Percentiles rank a stretch among this genome's conserved stretches.
These are phyloP conservation scores for Ameiurus melas DNA, from an alignment of 2,113 vertebrate species.

Conservation along the genomic window DNA sequence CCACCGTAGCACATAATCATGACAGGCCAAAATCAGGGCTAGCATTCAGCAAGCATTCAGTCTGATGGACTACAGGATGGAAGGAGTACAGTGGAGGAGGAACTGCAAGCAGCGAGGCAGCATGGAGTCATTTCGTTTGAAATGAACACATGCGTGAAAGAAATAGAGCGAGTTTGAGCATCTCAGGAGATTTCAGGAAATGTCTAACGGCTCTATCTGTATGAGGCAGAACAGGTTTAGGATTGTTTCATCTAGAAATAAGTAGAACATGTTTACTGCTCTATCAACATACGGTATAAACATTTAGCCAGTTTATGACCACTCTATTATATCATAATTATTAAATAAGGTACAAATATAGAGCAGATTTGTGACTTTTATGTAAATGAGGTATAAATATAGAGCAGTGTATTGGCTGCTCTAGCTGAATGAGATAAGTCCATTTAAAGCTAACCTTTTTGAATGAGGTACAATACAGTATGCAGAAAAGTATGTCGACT, in stretches of 20 bases:
- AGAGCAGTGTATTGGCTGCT: background rate
- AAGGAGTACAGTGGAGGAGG: constrained; percentile 6
- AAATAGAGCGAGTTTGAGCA: background rate
- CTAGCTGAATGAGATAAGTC: background rate
- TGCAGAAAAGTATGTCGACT: background rate
- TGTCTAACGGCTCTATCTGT: background rate
- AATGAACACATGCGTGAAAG: constrained; percentile 2
- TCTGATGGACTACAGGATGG: background rate
- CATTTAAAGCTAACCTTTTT: background rate
- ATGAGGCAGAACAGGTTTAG: background rate
- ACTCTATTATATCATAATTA: background rate
- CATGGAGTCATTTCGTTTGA: background rate
- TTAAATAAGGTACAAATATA: no score
- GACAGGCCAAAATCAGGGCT: background rate
- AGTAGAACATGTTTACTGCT: background rate
- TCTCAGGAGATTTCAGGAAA: background rate
- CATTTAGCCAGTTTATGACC: background rate
- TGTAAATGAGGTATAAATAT: background rate
- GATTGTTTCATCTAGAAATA: background rate
- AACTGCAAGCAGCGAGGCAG: constrained; percentile 2
- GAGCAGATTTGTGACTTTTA: background rate
- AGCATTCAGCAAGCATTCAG: constrained; percentile 7
- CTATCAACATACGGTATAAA: background rate
- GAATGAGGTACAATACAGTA: background rate
- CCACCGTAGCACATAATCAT: constrained; percentile 19